A percentile compares a stretch with the other conserved stretches of the same genome.
phyloP scores from a whole-genome alignment of 2,888 invertebrate genomes.

The Pyrrhosoma nymphula region DNA sequence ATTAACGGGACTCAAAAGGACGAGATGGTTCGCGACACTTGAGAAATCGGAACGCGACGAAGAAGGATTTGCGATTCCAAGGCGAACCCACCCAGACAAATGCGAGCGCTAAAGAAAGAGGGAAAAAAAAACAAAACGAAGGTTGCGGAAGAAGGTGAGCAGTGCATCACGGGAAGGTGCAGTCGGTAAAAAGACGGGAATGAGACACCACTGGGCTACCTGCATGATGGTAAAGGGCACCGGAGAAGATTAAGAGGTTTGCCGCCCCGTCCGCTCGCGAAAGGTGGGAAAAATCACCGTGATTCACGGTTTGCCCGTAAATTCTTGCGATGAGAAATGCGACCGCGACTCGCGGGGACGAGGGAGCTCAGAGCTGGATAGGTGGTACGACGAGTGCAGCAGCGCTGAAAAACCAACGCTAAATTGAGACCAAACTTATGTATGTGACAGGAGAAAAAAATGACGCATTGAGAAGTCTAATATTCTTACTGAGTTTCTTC shows the following conservation, averaged over 20 bases:
- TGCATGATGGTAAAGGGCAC: not conserved
- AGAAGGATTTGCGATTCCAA: not conserved
- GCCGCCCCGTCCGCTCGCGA: not conserved
- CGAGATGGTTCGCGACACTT: not conserved
- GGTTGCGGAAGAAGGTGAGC: not conserved
- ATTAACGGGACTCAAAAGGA: not conserved
- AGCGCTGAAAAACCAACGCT: no score
- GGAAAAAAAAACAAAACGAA: not conserved
- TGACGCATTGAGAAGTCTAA: no score
- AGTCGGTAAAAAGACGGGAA: not conserved
- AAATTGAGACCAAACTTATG: no score
- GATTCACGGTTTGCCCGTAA: not conserved
- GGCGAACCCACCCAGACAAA: not conserved
- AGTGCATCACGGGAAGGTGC: not conserved
- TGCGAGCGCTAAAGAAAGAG: not conserved
- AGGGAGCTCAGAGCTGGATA: no score
- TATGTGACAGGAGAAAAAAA: no score
- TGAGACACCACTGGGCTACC: not conserved
- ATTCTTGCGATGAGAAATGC: conserved; percentile 9
- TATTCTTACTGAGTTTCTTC: no score
- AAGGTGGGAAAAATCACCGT: not conserved
- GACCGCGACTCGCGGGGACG: not conserved
- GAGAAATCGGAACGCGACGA: not conserved
- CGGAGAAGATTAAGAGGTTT: not conserved
- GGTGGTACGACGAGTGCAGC: no score